Evolutionary conservation across 2,113 vertebrate genomes (phyloP).

Genomic region (Callocephalon fimbriatum): DNA sequence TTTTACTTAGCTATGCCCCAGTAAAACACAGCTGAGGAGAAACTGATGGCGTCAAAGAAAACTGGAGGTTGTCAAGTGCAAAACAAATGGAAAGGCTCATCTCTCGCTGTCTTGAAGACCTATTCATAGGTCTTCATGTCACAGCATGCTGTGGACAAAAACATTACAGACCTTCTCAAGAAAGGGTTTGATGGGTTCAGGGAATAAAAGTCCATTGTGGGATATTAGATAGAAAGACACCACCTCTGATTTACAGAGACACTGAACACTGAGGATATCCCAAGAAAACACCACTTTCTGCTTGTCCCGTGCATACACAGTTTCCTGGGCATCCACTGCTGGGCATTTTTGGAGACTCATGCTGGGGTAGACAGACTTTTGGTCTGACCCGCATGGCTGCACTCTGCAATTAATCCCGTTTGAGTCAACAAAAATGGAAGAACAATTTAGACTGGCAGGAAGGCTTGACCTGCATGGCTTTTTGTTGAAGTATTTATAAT

Average conservation of each 20-base stretch:
- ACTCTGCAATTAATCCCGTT: constrained; percentile 20
- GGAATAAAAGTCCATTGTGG: neutral
- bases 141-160: neutral
- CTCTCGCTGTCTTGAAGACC: neutral
- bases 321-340: neutral
- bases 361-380: neutral
- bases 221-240: neutral
- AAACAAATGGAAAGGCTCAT: neutral
- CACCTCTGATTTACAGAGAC: neutral
- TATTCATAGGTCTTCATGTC: neutral
- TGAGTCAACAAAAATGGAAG: constrained; percentile 1
- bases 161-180: neutral
- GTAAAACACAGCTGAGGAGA: neutral
- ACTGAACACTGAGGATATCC: neutral
- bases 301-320: fast-evolving
- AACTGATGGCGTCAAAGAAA: neutral
- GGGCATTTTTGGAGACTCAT: neutral
- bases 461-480: neutral
- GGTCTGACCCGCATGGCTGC: neutral
- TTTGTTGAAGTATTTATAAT: constrained; percentile 48
- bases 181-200: neutral
- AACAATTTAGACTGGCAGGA: neutral
- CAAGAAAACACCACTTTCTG: neutral
- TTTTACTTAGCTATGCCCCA: neutral
- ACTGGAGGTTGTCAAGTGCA: neutral